Percentiles rank a stretch among this genome's conserved stretches.
Evolutionary conservation across 2,113 vertebrate genomes (phyloP).

Genomic region (Hippocampus comes): DNA sequence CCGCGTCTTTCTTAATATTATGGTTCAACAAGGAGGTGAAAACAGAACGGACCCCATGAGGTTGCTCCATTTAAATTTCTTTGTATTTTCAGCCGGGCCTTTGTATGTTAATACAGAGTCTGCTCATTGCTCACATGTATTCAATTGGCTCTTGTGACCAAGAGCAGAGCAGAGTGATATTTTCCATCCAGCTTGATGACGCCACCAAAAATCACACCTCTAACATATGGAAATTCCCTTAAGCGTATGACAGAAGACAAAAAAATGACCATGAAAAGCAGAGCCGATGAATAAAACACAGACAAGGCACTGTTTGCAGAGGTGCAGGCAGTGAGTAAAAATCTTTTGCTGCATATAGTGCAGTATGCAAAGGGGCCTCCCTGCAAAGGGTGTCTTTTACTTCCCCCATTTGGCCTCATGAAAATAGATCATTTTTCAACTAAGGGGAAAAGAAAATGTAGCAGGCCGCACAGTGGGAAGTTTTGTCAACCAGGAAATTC

Average conservation of each 20-base stretch:
- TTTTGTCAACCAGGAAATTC: constrained; percentile 3
- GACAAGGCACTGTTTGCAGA: constrained; percentile 31
- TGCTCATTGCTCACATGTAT: constrained; percentile 28
- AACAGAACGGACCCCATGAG: constrained; percentile 47
- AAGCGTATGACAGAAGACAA: constrained; percentile 46
- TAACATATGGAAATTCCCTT: constrained; percentile 54
- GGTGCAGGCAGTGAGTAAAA: constrained; percentile 23
- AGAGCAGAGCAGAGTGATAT: constrained; percentile 11
- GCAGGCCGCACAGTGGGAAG: neutral
- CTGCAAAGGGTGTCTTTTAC: constrained; percentile 7
- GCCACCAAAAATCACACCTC: constrained; percentile 22
- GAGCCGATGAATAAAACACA: constrained; percentile 33
- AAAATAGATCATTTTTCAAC: constrained; percentile 24
- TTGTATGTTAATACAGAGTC: constrained; percentile 31
- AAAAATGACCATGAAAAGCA: constrained; percentile 24
- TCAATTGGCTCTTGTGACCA: constrained; percentile 12
- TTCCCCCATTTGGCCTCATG: neutral
- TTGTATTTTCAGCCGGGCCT: constrained; percentile 29
- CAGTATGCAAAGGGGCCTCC: constrained; percentile 13
- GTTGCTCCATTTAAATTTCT: constrained; percentile 48
- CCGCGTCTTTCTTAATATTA: constrained; percentile 27
- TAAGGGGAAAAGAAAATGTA: constrained; percentile 4
- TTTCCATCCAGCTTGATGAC: constrained; percentile 9
- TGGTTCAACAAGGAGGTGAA: constrained; percentile 33
- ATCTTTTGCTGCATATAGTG: constrained; percentile 18